phyloP scores from a whole-genome alignment of 2,113 vertebrate species.

The Myrmecophaga tridactyla region DNA sequence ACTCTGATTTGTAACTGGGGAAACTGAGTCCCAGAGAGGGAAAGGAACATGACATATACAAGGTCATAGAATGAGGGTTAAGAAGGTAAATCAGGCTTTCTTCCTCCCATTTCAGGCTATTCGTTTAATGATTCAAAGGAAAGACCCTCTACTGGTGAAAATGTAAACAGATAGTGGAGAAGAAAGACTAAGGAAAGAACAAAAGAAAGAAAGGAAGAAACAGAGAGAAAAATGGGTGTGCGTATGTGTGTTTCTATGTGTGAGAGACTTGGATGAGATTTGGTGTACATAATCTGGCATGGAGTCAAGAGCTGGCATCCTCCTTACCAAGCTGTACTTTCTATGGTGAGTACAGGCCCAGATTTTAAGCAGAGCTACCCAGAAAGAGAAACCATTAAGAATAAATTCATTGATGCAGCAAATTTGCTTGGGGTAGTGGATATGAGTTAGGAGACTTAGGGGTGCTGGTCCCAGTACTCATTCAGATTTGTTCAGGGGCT shows the following conservation, averaged over 20 bases:
- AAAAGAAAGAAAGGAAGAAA: too few species aligned
- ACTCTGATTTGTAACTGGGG: not conserved
- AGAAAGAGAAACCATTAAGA: not conserved
- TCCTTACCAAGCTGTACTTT: not conserved
- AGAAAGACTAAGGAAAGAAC: too few species aligned
- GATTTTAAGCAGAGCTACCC: not conserved
- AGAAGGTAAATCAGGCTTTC: not conserved
- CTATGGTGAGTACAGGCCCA: not conserved
- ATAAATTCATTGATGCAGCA: not conserved
- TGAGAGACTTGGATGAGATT: not conserved
- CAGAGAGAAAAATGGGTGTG: too few species aligned
- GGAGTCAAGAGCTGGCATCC: not conserved
- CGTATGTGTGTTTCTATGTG: not conserved
- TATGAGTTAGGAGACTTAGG: not conserved
- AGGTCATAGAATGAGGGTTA: not conserved
- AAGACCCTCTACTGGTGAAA: not conserved
- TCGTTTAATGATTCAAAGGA: not conserved
- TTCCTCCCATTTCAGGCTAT: not conserved
- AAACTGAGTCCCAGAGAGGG: not conserved
- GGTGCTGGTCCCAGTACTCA: not conserved
- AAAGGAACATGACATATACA: too few species aligned
- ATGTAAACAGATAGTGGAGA: not conserved
- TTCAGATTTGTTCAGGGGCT: not conserved
- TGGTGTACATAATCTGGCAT: not conserved
- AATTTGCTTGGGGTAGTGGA: not conserved